phyloP scores from a whole-genome alignment of 2,797 vertebrate genomes.

The Pseudocheirus occidentalis region DNA sequence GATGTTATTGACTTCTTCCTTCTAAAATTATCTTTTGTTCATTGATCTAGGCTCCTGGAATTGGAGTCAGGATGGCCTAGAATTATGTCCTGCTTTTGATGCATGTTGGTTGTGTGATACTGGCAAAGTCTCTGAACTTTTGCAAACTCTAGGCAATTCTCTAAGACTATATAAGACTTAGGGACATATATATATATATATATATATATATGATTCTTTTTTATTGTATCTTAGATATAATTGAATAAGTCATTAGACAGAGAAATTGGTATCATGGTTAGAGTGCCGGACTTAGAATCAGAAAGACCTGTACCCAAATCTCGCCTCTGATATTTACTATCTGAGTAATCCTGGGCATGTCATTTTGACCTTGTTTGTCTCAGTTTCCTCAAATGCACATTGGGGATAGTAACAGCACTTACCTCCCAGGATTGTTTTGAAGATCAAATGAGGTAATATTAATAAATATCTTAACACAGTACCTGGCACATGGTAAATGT shows the following conservation, averaged over 20 bases:
- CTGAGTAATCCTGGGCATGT: neutral
- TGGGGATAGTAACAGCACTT: neutral
- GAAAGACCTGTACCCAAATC: neutral
- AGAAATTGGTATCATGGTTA: neutral
- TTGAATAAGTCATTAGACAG: neutral
- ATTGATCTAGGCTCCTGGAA: neutral
- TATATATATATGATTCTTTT: neutral
- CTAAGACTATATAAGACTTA: neutral
- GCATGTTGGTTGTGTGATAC: neutral
- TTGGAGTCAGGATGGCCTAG: neutral
- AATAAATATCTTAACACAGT: neutral
- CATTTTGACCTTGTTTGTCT: neutral
- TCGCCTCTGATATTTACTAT: neutral
- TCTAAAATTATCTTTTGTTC: neutral
- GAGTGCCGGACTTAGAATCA: neutral
- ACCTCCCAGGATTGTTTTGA: neutral
- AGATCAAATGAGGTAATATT: neutral
- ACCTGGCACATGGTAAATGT: neutral
- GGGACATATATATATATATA: neutral
- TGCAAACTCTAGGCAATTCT: neutral
- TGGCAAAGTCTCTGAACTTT: neutral
- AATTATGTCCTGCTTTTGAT: neutral
- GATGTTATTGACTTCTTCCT: neutral
- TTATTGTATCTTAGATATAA: neutral
- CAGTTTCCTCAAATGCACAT: neutral